Conservation (phyloP, 2,888 invertebrate species). For the Kuschelorhynchus macadamiae region DNA sequence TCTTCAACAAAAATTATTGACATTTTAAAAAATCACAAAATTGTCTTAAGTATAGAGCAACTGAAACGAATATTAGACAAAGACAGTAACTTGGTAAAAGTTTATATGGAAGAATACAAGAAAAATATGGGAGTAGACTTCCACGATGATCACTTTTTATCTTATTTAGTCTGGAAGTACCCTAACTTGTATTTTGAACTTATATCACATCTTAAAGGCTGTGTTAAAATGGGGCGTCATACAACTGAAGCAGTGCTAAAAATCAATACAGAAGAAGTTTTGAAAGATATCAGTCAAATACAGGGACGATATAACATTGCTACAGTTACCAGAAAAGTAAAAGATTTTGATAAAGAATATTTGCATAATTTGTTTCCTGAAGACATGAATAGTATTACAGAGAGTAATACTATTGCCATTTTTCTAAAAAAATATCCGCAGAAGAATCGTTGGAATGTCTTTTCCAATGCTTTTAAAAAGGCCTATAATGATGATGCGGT, state of each 20-base stretch:
- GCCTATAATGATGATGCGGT: conserved; percentile 28
- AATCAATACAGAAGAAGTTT: conserved; percentile 42
- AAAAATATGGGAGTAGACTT: conserved; percentile 19
- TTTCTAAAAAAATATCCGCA: conserved; percentile 50
- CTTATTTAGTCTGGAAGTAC: conserved; percentile 46
- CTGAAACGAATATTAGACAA: conserved; percentile 52
- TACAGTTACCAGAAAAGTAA: conserved; percentile 44
- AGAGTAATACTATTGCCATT: not conserved
- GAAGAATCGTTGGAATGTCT: conserved; percentile 50
- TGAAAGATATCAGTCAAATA: conserved; percentile 38
- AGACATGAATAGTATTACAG: conserved; percentile 24
- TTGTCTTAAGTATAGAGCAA: conserved; percentile 51
- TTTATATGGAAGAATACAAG: conserved; percentile 49
- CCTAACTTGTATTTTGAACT: conserved; percentile 48
- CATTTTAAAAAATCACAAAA: conserved; percentile 42
- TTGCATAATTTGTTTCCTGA: conserved; percentile 44
- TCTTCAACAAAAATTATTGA: conserved; percentile 51
- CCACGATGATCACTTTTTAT: conserved; percentile 44
- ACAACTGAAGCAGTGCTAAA: conserved; percentile 46
- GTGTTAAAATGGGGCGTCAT: conserved; percentile 40
- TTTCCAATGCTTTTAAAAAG: conserved; percentile 41
- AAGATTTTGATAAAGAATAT: conserved; percentile 40
- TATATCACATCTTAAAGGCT: conserved; percentile 19
- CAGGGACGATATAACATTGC: conserved; percentile 36
- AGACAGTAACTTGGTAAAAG: conserved; percentile 43